A percentile compares a stretch with the other conserved stretches of the same genome.
Evolutionary conservation across 2,113 vertebrate genomes (phyloP).

Genomic region (Serinus canaria): DNA sequence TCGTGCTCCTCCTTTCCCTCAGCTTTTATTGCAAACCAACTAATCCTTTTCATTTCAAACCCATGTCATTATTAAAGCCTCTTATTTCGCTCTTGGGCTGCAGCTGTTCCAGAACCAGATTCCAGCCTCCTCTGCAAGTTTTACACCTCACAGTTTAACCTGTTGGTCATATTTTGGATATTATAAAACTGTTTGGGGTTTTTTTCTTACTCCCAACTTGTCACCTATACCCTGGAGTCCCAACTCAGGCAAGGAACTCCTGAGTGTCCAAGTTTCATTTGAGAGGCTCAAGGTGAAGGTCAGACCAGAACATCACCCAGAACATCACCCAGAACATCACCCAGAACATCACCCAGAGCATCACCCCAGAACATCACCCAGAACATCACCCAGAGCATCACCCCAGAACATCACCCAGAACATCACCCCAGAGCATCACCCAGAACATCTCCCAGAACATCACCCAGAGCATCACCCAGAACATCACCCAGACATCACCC

Average conservation of each 20-base stretch:
- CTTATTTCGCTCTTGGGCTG: not conserved
- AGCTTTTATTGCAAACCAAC: not conserved
- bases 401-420: no score
- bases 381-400: no score
- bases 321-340: no score
- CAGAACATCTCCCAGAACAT: no score
- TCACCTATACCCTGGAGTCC: not conserved
- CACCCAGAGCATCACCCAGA: no score
- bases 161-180: not conserved
- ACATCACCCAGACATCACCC: no score
- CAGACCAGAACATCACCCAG: not conserved
- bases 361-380: no score
- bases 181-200: not conserved
- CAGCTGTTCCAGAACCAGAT: not conserved
- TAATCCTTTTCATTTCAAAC: constrained; percentile 44
- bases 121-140: not conserved
- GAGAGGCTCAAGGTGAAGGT: not conserved
- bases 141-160: not conserved
- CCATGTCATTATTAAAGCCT: constrained; percentile 24
- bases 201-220: not conserved
- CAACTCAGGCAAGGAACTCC: not conserved
- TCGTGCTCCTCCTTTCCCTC: not conserved
- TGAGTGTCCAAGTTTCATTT: not conserved
- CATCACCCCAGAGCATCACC: no score
- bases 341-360: no score